Evolutionary conservation across 2,888 invertebrate species (phyloP).

Genomic region (Drosophila rellima): DNA sequence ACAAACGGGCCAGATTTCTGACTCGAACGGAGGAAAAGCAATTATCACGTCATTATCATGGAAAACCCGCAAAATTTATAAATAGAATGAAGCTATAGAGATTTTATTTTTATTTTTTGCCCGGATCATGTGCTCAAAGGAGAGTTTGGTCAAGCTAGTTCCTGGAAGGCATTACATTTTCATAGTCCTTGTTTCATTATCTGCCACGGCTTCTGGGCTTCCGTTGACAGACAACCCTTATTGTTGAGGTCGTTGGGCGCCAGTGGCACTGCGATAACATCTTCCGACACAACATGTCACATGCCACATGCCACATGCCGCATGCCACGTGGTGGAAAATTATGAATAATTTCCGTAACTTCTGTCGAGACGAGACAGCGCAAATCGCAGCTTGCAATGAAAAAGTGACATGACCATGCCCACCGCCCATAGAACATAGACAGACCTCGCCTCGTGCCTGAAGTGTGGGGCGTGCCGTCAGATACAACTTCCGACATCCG

Average conservation of each 20-base stretch:
- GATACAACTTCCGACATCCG: slow-evolving; percentile 82
- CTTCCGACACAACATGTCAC: slow-evolving; percentile 45
- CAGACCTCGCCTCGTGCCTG: slow-evolving; percentile 39
- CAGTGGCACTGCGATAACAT: slow-evolving; percentile 45
- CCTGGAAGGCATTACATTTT: slow-evolving; percentile 15
- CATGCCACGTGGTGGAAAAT: slow-evolving; percentile 72
- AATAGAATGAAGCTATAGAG: neutral
- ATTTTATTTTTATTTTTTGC: slow-evolving; percentile 22
- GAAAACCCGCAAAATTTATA: slow-evolving; percentile 43
- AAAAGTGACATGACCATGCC: slow-evolving; percentile 62
- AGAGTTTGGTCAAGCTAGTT: slow-evolving; percentile 47
- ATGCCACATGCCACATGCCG: slow-evolving; percentile 37
- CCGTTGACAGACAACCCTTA: slow-evolving; percentile 74
- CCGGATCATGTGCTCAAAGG: slow-evolving; percentile 19
- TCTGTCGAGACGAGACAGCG: slow-evolving; percentile 47
- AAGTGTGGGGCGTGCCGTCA: slow-evolving; percentile 79
- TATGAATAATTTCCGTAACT: slow-evolving; percentile 82
- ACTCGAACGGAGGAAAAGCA: slow-evolving; percentile 54
- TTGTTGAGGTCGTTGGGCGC: slow-evolving; percentile 17
- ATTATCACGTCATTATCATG: slow-evolving; percentile 78
- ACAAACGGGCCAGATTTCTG: slow-evolving; percentile 53
- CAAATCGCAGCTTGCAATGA: slow-evolving; percentile 73
- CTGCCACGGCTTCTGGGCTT: slow-evolving; percentile 43
- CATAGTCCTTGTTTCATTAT: slow-evolving; percentile 11
- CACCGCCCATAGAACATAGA: slow-evolving; percentile 35